Conservation (phyloP, 1,140 invertebrate genomes). For the Atta colombica region DNA sequence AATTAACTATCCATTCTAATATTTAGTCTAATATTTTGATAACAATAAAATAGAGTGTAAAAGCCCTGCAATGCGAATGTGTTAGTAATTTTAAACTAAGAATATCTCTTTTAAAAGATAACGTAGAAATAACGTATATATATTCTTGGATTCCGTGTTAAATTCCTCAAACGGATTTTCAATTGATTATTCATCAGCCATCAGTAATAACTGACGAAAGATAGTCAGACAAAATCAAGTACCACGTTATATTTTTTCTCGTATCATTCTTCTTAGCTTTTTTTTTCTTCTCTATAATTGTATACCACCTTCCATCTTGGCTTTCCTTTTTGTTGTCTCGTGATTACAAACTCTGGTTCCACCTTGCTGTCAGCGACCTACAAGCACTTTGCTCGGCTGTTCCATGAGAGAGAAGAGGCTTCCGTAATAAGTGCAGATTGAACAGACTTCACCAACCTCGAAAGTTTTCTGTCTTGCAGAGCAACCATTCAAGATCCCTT, state of each 20-base stretch:
- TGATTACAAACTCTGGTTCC: conserved; percentile 68
- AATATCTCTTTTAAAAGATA: neutral
- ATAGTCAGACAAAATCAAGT: conserved; percentile 11
- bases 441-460: conserved; percentile 53
- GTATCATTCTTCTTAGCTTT: neutral
- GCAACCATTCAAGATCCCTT: conserved; percentile 50
- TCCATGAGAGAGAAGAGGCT: conserved; percentile 32
- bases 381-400: conserved; percentile 56
- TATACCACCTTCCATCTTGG: neutral
- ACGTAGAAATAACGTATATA: conserved; percentile 1
- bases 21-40: neutral
- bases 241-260: conserved; percentile 24
- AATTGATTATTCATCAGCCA: conserved; percentile 38
- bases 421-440: conserved; percentile 69
- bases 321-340: conserved; percentile 43
- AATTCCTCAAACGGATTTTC: neutral
- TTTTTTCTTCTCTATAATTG: neutral
- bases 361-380: conserved; percentile 22
- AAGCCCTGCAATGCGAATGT: neutral
- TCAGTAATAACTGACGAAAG: conserved; percentile 24
- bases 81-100: neutral
- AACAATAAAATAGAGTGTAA: neutral
- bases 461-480: conserved; percentile 41
- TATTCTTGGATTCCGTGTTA: conserved; percentile 4
- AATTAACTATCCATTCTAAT: neutral